These are phyloP conservation scores for Thecocarcelia acutangulata DNA, from an alignment of 2,888 invertebrate species.

Conservation along the genomic window DNA sequence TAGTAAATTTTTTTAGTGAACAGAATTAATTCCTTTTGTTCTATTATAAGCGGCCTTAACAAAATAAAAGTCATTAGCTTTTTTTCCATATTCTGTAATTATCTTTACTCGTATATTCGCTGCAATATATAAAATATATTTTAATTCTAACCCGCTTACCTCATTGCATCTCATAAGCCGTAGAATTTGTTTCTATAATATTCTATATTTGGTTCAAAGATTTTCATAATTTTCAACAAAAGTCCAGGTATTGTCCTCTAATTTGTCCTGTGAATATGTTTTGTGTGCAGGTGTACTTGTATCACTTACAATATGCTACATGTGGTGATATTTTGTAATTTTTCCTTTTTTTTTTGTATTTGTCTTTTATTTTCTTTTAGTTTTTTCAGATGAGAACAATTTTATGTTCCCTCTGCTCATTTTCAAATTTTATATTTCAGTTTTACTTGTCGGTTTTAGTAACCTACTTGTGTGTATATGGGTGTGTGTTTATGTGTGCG, in stretches of 20 bases:
- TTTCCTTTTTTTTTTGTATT: background rate
- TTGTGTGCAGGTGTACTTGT: background rate
- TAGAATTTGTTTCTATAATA: too few relatives aligned
- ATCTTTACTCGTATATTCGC: too few relatives aligned
- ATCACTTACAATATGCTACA: conserved; percentile 44
- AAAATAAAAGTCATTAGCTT: too few relatives aligned
- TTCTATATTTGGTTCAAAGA: background rate
- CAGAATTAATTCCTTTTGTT: too few relatives aligned
- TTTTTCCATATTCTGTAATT: too few relatives aligned
- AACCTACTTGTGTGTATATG: background rate
- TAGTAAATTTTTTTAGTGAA: too few relatives aligned
- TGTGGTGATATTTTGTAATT: background rate
- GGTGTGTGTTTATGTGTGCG: too few relatives aligned
- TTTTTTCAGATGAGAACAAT: conserved; percentile 9
- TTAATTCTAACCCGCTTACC: background rate
- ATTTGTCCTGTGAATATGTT: background rate
- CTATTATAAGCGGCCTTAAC: too few relatives aligned
- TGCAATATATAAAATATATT: too few relatives aligned
- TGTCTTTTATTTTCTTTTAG: conserved; percentile 5
- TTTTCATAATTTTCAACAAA: too few relatives aligned
- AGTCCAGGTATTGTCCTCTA: background rate
- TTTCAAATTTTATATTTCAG: conserved; percentile 8
- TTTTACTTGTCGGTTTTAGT: background rate
- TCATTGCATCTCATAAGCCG: background rate
- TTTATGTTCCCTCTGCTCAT: conserved; percentile 8